Conservation (phyloP, 1,140 invertebrate species). For the Octopus sinensis region DNA sequence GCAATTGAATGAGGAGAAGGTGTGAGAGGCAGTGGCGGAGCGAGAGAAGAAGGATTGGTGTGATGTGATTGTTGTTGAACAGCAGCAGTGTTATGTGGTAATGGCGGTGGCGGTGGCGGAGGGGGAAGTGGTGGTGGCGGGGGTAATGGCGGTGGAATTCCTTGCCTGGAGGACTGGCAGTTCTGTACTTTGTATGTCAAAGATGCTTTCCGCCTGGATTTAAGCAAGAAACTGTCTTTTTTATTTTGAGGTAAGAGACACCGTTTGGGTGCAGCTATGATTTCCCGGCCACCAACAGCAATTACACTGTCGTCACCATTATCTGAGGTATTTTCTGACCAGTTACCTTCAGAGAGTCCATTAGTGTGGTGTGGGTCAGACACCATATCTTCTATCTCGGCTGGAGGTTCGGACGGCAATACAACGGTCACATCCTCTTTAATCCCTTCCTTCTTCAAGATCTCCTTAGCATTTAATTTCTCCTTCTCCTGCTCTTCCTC, state of each 20-base stretch:
- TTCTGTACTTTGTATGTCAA: conserved; percentile 30
- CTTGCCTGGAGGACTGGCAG: conserved; percentile 17
- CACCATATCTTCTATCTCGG: conserved; percentile 24
- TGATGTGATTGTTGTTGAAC: neutral
- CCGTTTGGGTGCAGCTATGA: conserved; percentile 37
- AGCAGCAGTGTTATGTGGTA: conserved; percentile 9
- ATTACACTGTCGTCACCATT: conserved; percentile 24
- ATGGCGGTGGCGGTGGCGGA: conserved; percentile 25
- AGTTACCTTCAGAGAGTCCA: conserved; percentile 18
- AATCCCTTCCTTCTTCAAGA: conserved; percentile 41
- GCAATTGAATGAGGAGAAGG: neutral
- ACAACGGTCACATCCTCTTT: conserved; percentile 48
- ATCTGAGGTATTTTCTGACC: conserved; percentile 27
- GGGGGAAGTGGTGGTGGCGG: conserved; percentile 25
- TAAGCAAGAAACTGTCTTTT: conserved; percentile 22
- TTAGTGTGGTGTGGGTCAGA: conserved; percentile 16
- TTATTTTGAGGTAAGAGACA: conserved; percentile 28
- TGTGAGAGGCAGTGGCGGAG: neutral
- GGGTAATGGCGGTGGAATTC: neutral
- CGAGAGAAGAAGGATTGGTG: neutral
- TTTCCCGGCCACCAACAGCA: conserved; percentile 25
- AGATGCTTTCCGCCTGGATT: conserved; percentile 38
- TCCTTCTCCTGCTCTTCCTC: neutral
- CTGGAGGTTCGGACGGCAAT: conserved; percentile 44
- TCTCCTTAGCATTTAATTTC: conserved; percentile 27